Conservation (phyloP, 2,113 vertebrate genomes). For the Geothlypis trichas region DNA sequence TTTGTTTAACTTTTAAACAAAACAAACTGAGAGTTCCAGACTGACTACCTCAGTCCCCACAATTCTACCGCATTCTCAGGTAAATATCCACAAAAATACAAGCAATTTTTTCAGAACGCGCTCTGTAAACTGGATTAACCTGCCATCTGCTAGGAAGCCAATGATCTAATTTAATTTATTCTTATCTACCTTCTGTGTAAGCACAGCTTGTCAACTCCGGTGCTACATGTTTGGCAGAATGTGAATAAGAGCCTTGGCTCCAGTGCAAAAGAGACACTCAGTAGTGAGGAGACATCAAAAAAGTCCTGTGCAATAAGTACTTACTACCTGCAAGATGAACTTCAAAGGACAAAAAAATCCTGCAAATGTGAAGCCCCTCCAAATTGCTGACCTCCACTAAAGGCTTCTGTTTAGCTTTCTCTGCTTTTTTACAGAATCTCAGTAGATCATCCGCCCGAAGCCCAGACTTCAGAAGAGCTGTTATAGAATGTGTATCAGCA, state of each 20-base stretch:
- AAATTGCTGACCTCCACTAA: constrained; percentile 20
- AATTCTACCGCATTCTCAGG: not conserved
- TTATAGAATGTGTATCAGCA: not conserved
- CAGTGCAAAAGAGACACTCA: constrained; percentile 15
- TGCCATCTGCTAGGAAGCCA: constrained; percentile 66
- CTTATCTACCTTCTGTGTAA: constrained; percentile 71
- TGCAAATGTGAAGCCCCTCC: not conserved
- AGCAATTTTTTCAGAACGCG: not conserved
- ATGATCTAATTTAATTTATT: constrained; percentile 76
- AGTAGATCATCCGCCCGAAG: not conserved
- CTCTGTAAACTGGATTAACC: constrained; percentile 67
- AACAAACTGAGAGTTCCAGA: not conserved
- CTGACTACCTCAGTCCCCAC: not conserved
- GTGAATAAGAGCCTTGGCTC: constrained; percentile 44
- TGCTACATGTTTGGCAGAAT: constrained; percentile 60
- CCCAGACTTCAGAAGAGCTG: not conserved
- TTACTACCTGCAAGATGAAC: not conserved
- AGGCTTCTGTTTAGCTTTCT: not conserved
- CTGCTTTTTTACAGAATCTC: not conserved
- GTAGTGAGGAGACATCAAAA: not conserved
- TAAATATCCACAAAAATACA: not conserved
- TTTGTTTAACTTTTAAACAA: not conserved
- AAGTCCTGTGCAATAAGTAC: not conserved
- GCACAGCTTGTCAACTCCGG: constrained; percentile 66
- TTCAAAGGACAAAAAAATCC: constrained; percentile 40